Conservation (phyloP, 92 coral and sea anemone species). For the Epizoanthus ramosus region DNA sequence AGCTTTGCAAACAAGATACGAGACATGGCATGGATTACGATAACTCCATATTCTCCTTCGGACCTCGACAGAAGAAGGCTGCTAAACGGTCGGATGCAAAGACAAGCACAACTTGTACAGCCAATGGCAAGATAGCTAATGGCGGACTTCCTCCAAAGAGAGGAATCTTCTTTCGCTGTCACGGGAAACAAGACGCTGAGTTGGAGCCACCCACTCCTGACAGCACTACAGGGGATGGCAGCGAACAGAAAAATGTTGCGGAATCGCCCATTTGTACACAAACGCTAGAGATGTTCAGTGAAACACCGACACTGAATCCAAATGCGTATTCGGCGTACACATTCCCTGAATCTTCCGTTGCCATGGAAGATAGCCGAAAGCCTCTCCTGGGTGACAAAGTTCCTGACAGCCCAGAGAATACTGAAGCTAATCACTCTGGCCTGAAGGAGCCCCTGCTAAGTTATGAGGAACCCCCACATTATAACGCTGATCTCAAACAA, state of each 20-base stretch:
- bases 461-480: neutral
- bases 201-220: constrained; percentile 10
- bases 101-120: neutral
- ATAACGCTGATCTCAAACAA: neutral
- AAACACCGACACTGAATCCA: neutral
- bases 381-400: constrained; percentile 7
- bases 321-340: neutral
- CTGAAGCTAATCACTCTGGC: neutral
- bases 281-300: neutral
- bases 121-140: neutral
- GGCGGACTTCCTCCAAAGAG: constrained; percentile 14
- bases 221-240: constrained; percentile 33
- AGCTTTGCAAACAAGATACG: constrained; percentile 35
- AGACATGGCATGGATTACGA: constrained; percentile 39
- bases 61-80: constrained; percentile 38
- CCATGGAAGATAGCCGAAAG: constrained; percentile 11
- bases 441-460: constrained; percentile 8
- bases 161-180: constrained; percentile 7
- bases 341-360: neutral
- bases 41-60: constrained; percentile 43
- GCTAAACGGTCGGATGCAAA: neutral
- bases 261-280: neutral
- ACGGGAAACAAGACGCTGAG: neutral
- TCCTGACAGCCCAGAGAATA: neutral
- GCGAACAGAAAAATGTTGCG: constrained; percentile 14